Base-by-base conservation (phyloP, 2,113 vertebrate species). In the Pelecanoides urinatrix region DNA sequence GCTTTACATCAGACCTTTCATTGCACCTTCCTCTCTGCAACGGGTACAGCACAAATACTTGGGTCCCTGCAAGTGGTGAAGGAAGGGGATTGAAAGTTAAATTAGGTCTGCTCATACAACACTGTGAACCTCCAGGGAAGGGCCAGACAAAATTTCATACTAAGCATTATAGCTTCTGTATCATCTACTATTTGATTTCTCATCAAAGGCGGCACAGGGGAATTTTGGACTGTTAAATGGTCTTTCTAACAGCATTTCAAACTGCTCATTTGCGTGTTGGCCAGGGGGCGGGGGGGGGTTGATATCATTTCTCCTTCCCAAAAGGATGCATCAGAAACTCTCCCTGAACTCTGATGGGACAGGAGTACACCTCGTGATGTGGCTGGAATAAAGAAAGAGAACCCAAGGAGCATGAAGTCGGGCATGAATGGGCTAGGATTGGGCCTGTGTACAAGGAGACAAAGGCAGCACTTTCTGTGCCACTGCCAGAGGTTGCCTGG, bases 291-390 rank as follows among this genome's bases (percentile, higher is more conserved):
- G 8, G 14, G 32, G 85, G 9, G 34, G 16, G 12, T 27, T n/a
- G 50, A 25, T 25, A n/a, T 75, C 2, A 32, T 74, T 66, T 52
- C 34, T 74, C 8, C 9, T 62, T 67, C 45, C 36, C 20, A 15
- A 47, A 78, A 67, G 17, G 15, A 75, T 34, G 29, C 50, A 52
- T 25, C 61, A 52, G 56, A 53, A 78, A 25, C 14, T 56, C 10
- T 56, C 29, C 18, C 65, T 63, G 40, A 44, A 32, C 11, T 52
- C 40, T 6, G 8, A 16, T 15, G 50, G 29, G 55, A 9, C 30
- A 27, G 45, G 22, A 77, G 20, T 22, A 55, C 8, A 44, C 8
- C 19, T 20, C 0, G 0, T 25, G 42, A 42, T 3, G 0, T 49
- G 63, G 27, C 56, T 66, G 23, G 72, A 71, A 75, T 32, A 26